Base-by-base conservation (phyloP, 2,113 vertebrate genomes). In the Nesogale talazaci region DNA sequence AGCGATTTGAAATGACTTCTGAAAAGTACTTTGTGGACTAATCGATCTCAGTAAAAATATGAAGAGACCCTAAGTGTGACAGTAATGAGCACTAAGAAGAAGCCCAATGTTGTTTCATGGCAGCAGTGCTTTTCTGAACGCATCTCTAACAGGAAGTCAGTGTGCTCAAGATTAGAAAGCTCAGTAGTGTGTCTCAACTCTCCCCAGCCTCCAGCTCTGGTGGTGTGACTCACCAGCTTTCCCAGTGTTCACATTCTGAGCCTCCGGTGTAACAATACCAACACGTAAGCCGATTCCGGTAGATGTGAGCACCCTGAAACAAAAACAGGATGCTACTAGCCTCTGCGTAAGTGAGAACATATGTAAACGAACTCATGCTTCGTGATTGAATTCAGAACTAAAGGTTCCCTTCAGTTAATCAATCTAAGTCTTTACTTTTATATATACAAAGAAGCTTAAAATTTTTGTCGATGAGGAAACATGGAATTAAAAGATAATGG, bases 251-350 rank as follows among this genome's bases (percentile, higher is more conserved):
- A 25, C 23, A 34, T 42, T 52, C 40, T 36, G 34, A 94, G 46
- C 52, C 65, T 65, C 67, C 4, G 36, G 34, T 86, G 70, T 78
- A 83, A 80, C 80, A 69, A 36, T 34, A 3, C 17, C n/a, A 29
- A 31, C 76, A n/a, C 16, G n/a, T 20, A 59, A 46, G 70, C 56
- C 61, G 29, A 59, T 34, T 76, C 34, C 52, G n/a, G 40, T 70
- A 31, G 67, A 65, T 74, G 91, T 90, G 38, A 22, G 69, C 11
- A 59, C 38, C 20, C 19, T 70, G 42, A 89, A 93, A 90, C 25
- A 88, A 95, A 96, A 75, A 56, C 34, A 93, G 89, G 92, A 86
- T 88, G 61, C 61, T 84, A 72, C 56, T 31, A 46, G 27, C 19
- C 83, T 61, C 69, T 72, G 22, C 83, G 90, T 90, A 52, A 81